These are phyloP conservation scores for Gymnocephalus cernua DNA, from an alignment of 2,113 vertebrate genomes.

Conservation along the genomic window DNA sequence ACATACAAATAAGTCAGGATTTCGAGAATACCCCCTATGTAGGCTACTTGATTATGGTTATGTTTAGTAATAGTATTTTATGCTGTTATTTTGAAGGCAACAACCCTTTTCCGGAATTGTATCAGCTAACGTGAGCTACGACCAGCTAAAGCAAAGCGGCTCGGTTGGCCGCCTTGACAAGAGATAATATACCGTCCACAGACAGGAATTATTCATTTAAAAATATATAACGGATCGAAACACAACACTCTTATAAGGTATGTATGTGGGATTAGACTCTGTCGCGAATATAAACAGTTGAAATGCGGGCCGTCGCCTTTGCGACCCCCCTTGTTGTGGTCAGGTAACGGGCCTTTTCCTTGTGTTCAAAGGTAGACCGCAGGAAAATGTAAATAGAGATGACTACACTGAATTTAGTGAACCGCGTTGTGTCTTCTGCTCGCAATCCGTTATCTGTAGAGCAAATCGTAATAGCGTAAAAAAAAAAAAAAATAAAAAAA, in stretches of 20 bases:
- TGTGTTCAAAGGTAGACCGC: conserved; percentile 10
- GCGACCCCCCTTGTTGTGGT: conserved; percentile 37
- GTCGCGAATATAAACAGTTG: conserved; percentile 25
- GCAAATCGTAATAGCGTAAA: neutral
- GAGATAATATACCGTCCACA: neutral
- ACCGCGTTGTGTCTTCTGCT: rapidly evolving
- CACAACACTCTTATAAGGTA: conserved; percentile 15
- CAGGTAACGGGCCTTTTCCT: conserved; percentile 57
- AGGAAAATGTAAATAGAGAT: neutral
- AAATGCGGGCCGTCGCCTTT: conserved; percentile 41
- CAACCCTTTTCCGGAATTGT: conserved; percentile 20
- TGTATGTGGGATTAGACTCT: neutral
- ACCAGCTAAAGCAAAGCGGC: conserved; percentile 43
- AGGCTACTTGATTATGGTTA: no score
- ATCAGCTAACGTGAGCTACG: conserved; percentile 11
- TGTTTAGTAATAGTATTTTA: neutral
- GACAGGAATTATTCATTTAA: neutral
- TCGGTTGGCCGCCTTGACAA: conserved; percentile 23
- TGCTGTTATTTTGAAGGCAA: conserved; percentile 60
- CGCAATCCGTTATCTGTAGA: rapidly evolving
- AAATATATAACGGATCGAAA: neutral
- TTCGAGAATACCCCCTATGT: no score
- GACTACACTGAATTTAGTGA: neutral
- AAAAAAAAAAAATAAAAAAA: neutral
- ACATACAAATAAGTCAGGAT: no score